These are phyloP conservation scores for Drosophila multiciliata DNA, from an alignment of 2,888 invertebrate genomes.

Conservation along the genomic window DNA sequence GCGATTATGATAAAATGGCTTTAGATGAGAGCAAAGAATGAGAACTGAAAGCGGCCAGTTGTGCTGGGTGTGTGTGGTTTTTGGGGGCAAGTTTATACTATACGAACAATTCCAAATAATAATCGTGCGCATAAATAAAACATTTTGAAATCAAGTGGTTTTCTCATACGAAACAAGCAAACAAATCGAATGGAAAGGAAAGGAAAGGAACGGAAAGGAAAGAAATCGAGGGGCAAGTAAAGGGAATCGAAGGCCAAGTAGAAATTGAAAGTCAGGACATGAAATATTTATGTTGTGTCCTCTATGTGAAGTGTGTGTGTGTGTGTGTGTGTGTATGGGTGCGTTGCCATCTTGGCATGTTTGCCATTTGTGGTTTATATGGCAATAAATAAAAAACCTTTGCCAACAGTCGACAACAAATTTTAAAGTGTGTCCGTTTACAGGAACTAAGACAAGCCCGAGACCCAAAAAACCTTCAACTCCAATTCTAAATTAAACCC, in stretches of 20 bases:
- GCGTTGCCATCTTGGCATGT: conserved; percentile 60
- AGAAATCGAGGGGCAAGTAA: conserved; percentile 11
- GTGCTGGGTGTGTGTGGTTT: neutral
- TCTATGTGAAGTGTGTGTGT: neutral
- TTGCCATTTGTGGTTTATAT: conserved; percentile 77
- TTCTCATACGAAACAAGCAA: conserved; percentile 57
- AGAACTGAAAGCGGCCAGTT: conserved; percentile 24
- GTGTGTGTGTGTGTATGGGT: conserved; percentile 51
- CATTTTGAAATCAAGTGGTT: conserved; percentile 76
- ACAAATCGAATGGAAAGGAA: conserved; percentile 52
- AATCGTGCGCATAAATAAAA: conserved; percentile 77
- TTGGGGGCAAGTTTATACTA: conserved; percentile 14
- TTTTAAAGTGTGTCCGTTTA: conserved; percentile 64
- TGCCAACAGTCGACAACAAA: conserved; percentile 58
- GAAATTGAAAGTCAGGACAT: conserved; percentile 77
- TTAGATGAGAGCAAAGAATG: conserved; percentile 68
- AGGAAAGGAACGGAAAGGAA: conserved; percentile 50
- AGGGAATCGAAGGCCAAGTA: conserved; percentile 31
- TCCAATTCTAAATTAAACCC: conserved; percentile 7
- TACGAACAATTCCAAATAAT: conserved; percentile 65
- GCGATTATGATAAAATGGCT: conserved; percentile 77
- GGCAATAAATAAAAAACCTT: conserved; percentile 77
- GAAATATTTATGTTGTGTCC: conserved; percentile 69
- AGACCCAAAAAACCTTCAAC: conserved; percentile 1
- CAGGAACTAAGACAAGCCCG: conserved; percentile 47